Conservation (phyloP, 2,888 invertebrate species). For the Trachelus iudaicus region DNA sequence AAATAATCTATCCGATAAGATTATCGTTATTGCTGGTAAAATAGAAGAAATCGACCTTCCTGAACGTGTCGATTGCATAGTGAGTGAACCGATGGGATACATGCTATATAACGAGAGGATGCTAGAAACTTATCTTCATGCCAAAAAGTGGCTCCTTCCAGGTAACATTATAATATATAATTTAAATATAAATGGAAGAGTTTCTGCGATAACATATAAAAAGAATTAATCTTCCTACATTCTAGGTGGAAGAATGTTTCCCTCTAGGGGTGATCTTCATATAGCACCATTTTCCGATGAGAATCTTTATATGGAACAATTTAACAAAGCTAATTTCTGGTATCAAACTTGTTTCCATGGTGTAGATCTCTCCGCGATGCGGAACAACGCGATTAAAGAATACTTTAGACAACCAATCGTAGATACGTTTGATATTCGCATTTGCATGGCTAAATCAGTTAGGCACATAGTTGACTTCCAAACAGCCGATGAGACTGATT, state of each 20-base stretch:
- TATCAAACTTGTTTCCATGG: constrained; percentile 98
- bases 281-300: constrained; percentile 99
- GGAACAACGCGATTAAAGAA: constrained; percentile 94
- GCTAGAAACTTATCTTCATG: constrained; percentile 98
- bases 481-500: constrained; percentile 90
- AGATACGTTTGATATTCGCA: constrained; percentile 97
- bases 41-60: constrained; percentile 98
- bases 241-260: constrained; percentile 92
- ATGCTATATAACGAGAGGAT: constrained; percentile 99
- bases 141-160: constrained; percentile 96
- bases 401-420: constrained; percentile 98
- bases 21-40: constrained; percentile 95
- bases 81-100: constrained; percentile 99
- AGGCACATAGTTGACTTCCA: constrained; percentile 95
- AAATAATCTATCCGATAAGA: constrained; percentile 88
- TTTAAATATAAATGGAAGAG: neutral
- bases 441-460: constrained; percentile 94
- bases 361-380: constrained; percentile 91
- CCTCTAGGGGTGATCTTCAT: constrained; percentile 95
- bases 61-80: constrained; percentile 95
- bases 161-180: constrained; percentile 54
- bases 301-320: constrained; percentile 96
- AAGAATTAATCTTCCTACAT: neutral
- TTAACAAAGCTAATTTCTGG: constrained; percentile 99
- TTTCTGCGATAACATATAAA: neutral